phyloP scores from a whole-genome alignment of 2,888 invertebrate species.

The Scaptomyza parva region DNA sequence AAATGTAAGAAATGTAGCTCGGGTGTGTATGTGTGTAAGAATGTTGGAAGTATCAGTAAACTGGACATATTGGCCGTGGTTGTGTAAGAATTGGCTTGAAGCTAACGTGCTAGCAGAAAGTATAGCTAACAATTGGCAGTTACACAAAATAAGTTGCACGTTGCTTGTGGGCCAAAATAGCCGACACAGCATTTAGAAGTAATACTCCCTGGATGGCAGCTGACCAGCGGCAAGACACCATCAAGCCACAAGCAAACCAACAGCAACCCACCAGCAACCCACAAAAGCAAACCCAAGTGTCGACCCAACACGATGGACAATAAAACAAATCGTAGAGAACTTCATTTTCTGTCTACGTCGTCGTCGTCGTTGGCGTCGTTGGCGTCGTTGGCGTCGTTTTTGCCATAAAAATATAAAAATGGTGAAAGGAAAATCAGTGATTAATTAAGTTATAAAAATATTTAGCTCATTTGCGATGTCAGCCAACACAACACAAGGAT shows the following conservation, averaged over 20 bases:
- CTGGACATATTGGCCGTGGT: constrained; percentile 49
- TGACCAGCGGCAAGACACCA: constrained; percentile 45
- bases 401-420: constrained; percentile 47
- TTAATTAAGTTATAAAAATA: constrained; percentile 79
- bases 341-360: constrained; percentile 60
- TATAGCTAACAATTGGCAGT: constrained; percentile 70
- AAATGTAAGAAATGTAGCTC: not conserved
- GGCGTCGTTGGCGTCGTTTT: constrained; percentile 22
- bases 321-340: constrained; percentile 75
- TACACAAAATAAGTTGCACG: constrained; percentile 68
- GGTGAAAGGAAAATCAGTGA: constrained; percentile 65
- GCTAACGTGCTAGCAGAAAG: constrained; percentile 38
- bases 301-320: constrained; percentile 47
- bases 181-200: constrained; percentile 63
- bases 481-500: constrained; percentile 15
- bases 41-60: constrained; percentile 19
- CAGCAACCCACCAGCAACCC: constrained; percentile 26
- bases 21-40: constrained; percentile 4
- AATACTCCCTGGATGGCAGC: constrained; percentile 63
- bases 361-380: too few species aligned
- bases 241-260: not conserved
- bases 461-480: constrained; percentile 51
- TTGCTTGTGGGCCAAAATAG: constrained; percentile 51
- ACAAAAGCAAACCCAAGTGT: constrained; percentile 29
- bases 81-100: constrained; percentile 27